These are phyloP conservation scores for Echeneis naucrates DNA, from an alignment of 2,797 vertebrate species.

Conservation along the genomic window DNA sequence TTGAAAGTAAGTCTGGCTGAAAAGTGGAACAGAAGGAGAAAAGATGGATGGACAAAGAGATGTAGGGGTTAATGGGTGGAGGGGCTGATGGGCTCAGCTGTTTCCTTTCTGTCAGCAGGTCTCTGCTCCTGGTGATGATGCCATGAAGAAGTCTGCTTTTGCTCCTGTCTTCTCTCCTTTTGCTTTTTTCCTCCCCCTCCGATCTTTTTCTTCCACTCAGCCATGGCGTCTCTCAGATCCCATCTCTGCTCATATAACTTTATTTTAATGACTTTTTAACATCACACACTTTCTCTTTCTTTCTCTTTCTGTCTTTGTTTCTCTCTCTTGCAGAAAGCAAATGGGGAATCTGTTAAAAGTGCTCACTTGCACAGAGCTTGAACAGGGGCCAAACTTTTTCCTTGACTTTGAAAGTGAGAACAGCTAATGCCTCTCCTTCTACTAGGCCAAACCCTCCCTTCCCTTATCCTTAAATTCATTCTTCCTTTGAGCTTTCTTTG, in stretches of 20 bases:
- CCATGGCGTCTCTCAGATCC: conserved; percentile 17
- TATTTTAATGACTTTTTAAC: conserved; percentile 67
- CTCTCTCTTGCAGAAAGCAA: conserved; percentile 89
- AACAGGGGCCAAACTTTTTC: conserved; percentile 95
- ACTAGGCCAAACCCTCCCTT: conserved; percentile 48
- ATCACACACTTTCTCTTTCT: conserved; percentile 47
- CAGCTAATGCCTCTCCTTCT: conserved; percentile 77
- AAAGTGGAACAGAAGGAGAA: conserved; percentile 38
- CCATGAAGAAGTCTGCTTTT: conserved; percentile 24
- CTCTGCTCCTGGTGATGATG: conserved; percentile 37
- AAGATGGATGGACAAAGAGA: conserved; percentile 38
- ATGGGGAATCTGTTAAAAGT: conserved; percentile 95
- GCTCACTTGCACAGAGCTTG: conserved; percentile 95
- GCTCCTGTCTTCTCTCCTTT: conserved; percentile 44
- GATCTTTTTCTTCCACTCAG: conserved; percentile 45
- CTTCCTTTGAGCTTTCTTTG: conserved; percentile 25
- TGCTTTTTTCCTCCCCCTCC: conserved; percentile 28
- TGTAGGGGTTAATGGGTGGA: conserved; percentile 7
- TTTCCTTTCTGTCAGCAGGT: conserved; percentile 60
- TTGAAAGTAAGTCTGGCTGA: conserved; percentile 97
- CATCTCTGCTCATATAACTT: conserved; percentile 23
- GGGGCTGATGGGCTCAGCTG: conserved; percentile 40
- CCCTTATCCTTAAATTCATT: conserved; percentile 8
- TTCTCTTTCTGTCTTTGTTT: conserved; percentile 46
- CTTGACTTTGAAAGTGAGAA: conserved; percentile 97